Evolutionary conservation across 2,797 vertebrate species (phyloP).

Genomic region (Lepus townsendii): DNA sequence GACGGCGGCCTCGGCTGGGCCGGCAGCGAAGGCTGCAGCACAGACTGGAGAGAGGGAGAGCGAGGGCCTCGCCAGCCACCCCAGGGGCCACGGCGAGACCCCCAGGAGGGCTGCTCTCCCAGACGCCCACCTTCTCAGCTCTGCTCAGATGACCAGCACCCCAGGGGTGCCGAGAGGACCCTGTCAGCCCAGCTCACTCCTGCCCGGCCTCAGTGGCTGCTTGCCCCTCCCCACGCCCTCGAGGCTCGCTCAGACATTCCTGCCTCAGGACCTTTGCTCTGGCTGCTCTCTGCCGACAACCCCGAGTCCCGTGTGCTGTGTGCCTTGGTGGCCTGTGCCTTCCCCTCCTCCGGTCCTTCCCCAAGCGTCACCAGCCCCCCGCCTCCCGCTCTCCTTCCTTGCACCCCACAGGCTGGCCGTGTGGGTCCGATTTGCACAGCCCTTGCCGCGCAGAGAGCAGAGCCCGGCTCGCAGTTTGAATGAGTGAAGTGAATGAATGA

Average conservation of each 20-base stretch:
- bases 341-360: not conserved
- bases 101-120: not conserved
- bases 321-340: not conserved
- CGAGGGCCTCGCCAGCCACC: not conserved
- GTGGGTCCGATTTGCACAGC: not conserved
- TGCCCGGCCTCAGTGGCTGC: not conserved
- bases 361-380: not conserved
- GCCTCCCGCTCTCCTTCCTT: not conserved
- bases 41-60: constrained; percentile 86
- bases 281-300: not conserved
- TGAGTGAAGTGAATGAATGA: not conserved
- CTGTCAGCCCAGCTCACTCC: not conserved
- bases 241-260: rapidly evolving
- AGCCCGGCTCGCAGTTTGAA: not conserved
- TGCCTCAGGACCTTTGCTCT: constrained; percentile 19
- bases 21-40: constrained; percentile 88
- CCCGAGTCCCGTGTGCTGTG: rapidly evolving
- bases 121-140: not conserved
- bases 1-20: constrained; percentile 84
- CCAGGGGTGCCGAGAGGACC: not conserved
- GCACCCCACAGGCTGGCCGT: rapidly evolving
- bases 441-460: not conserved
- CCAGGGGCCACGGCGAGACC: rapidly evolving
- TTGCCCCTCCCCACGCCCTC: not conserved
- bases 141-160: not conserved